phyloP scores from a whole-genome alignment of 92 coral and sea anemone species.

The Epizoanthus stellaris region DNA sequence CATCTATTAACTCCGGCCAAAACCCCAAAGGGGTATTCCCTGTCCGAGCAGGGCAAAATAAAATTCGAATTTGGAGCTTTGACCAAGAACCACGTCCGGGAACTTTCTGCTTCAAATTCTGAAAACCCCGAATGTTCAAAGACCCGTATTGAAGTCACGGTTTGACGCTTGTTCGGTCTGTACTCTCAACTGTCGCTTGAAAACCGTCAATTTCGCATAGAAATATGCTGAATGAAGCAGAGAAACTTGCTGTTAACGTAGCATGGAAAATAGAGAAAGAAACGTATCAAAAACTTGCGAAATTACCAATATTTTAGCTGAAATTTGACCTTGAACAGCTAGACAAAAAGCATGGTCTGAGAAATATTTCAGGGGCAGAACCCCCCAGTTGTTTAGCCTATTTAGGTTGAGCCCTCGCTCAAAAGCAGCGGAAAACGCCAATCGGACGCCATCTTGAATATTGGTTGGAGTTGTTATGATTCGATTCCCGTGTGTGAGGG shows the following conservation, averaged over 20 bases:
- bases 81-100: constrained; percentile 93
- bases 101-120: constrained; percentile 60
- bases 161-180: constrained; percentile 25
- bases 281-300: no score
- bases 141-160: constrained; percentile 88
- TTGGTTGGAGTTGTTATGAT: constrained; percentile 11
- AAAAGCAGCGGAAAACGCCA: constrained; percentile 36
- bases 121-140: constrained; percentile 99
- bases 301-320: not conserved
- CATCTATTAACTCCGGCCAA: constrained; percentile 20
- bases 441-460: constrained; percentile 41
- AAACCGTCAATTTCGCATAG: not conserved
- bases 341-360: constrained; percentile 12
- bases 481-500: not conserved
- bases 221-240: not conserved
- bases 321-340: not conserved
- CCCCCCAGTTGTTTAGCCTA: constrained; percentile 48
- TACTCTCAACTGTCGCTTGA: not conserved
- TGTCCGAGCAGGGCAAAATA: constrained; percentile 52
- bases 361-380: constrained; percentile 50
- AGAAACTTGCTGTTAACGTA: not conserved
- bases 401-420: constrained; percentile 44
- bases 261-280: not conserved
- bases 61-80: constrained; percentile 91
- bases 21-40: constrained; percentile 36